Conservation (phyloP, 92 coral and sea anemone genomes). For the Phenganax marumi region DNA sequence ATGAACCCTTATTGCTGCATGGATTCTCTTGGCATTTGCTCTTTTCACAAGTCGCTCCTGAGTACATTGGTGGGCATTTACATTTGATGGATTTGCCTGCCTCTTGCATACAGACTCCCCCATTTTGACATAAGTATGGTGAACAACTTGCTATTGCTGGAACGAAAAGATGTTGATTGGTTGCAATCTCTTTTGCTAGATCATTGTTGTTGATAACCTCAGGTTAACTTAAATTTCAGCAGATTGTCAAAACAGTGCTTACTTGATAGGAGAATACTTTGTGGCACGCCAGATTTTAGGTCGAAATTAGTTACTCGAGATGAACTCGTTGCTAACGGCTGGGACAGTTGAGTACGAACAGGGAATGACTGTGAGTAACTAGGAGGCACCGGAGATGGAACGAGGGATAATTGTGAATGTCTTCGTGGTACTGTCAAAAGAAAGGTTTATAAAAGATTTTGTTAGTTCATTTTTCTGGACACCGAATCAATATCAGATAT, state of each 20-base stretch:
- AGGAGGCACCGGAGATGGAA: constrained; percentile 8
- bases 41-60: constrained; percentile 84
- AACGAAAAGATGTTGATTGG: background rate
- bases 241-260: background rate
- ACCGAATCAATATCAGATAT: too few relatives aligned
- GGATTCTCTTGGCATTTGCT: constrained; percentile 75
- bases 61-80: constrained; percentile 69
- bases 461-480: background rate
- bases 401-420: constrained; percentile 29
- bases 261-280: constrained; percentile 22
- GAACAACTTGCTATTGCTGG: constrained; percentile 74
- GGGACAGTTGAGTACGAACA: background rate
- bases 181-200: too few relatives aligned
- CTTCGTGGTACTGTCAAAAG: constrained; percentile 1
- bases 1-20: constrained; percentile 69
- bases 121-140: constrained; percentile 88
- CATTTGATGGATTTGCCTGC: constrained; percentile 81
- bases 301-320: background rate
- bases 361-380: background rate
- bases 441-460: background rate
- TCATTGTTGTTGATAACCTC: too few relatives aligned
- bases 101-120: constrained; percentile 84
- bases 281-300: background rate
- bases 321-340: background rate
- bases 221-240: too few relatives aligned